These are phyloP conservation scores for Menidia beryllina DNA, from an alignment of 2,113 vertebrate species.

Conservation along the genomic window DNA sequence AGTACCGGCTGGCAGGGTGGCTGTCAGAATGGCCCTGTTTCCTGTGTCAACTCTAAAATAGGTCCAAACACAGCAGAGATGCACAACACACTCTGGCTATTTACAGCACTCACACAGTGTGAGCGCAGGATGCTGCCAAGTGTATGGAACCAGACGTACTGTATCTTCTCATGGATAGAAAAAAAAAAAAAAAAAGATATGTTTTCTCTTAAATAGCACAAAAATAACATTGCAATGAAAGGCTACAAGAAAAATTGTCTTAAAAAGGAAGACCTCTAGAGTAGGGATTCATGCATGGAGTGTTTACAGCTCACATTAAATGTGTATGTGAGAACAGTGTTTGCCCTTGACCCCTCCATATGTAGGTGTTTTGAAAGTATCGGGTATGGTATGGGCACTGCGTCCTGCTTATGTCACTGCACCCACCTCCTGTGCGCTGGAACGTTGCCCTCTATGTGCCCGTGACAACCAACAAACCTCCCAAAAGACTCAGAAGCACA, in stretches of 20 bases:
- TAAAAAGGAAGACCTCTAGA: background rate
- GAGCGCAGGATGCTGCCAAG: constrained; percentile 75
- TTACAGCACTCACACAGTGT: constrained; percentile 81
- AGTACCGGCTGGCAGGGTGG: constrained; percentile 78
- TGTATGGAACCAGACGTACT: constrained; percentile 62
- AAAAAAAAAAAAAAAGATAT: constrained; percentile 37
- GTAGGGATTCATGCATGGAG: constrained; percentile 1
- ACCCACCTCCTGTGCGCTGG: constrained; percentile 68
- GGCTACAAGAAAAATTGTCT: background rate
- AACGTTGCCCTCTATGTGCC: constrained; percentile 64
- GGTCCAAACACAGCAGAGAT: constrained; percentile 84
- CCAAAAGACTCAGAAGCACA: constrained; percentile 50
- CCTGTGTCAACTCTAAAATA: constrained; percentile 85
- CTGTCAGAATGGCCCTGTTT: constrained; percentile 84
- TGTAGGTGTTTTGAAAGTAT: constrained; percentile 59
- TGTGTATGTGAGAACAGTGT: constrained; percentile 19
- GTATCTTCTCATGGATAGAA: constrained; percentile 44
- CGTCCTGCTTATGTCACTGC: constrained; percentile 76
- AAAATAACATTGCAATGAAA: constrained; percentile 21
- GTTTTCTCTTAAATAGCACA: constrained; percentile 38
- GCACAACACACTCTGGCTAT: constrained; percentile 81
- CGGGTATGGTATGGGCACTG: constrained; percentile 42
- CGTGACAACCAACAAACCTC: constrained; percentile 53
- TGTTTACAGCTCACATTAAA: background rate
- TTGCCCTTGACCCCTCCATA: constrained; percentile 71